A percentile compares a stretch with the other conserved stretches of the same genome.
phyloP scores from a whole-genome alignment of 2,113 vertebrate genomes.

The Neogale vison region DNA sequence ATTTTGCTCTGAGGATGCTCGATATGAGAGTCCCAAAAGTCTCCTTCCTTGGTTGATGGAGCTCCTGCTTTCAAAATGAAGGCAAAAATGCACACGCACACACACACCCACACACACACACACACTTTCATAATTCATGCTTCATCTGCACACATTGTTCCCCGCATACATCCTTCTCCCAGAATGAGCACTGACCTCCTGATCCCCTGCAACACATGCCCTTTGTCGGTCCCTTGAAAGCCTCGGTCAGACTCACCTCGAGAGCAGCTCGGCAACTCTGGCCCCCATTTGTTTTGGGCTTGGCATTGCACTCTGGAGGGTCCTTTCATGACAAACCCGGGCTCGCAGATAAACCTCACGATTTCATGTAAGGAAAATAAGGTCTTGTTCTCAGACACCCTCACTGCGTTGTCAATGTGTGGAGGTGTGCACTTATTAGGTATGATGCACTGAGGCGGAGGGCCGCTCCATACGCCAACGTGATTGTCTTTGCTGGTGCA shows the following conservation, averaged over 20 bases:
- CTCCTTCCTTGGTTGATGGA: neutral
- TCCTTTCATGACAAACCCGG: conserved; percentile 74
- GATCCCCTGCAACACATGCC: neutral
- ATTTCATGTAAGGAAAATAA: conserved; percentile 70
- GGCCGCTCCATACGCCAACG: conserved; percentile 78
- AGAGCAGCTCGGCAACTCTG: conserved; percentile 69
- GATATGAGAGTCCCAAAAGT: neutral
- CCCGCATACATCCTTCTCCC: too few relatives aligned
- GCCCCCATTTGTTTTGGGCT: conserved; percentile 71
- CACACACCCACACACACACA: too few relatives aligned
- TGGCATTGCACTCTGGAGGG: conserved; percentile 59
- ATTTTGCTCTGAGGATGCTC: neutral
- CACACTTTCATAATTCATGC: neutral
- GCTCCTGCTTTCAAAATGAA: neutral
- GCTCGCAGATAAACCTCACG: conserved; percentile 62
- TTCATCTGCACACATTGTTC: too few relatives aligned
- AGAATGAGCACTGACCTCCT: neutral
- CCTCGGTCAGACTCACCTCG: conserved; percentile 70
- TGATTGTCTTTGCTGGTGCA: conserved; percentile 72
- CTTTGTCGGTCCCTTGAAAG: neutral
- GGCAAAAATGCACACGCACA: too few relatives aligned
- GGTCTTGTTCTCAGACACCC: conserved; percentile 31
- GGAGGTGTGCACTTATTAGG: conserved; percentile 68
- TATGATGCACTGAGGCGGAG: conserved; percentile 50
- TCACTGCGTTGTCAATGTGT: conserved; percentile 30